These are phyloP conservation scores for Callosobruchus maculatus DNA, from an alignment of 2,888 invertebrate species.

Conservation along the genomic window DNA sequence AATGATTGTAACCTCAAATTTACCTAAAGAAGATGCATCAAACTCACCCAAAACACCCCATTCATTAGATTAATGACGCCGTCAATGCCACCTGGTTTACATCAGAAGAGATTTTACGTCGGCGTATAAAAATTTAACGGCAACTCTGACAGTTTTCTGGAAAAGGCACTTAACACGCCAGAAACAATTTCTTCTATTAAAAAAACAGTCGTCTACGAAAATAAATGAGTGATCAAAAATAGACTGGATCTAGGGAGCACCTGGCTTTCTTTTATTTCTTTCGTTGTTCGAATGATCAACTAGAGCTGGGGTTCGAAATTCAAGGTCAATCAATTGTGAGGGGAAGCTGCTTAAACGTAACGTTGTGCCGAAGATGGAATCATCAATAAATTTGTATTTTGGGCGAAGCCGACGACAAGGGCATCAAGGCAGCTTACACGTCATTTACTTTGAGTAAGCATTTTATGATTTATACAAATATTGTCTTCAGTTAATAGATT, in stretches of 20 bases:
- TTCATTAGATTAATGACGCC: not conserved
- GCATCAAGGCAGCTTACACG: too few species aligned
- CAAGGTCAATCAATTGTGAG: not conserved
- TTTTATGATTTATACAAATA: too few species aligned
- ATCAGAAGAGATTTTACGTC: slow-evolving; percentile 1
- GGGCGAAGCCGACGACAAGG: too few species aligned
- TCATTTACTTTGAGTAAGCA: too few species aligned
- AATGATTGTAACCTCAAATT: not conserved
- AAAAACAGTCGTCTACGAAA: slow-evolving; percentile 2
- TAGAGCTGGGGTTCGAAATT: not conserved
- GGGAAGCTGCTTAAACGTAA: not conserved
- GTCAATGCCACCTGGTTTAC: not conserved
- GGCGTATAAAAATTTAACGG: not conserved
- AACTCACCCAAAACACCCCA: not conserved
- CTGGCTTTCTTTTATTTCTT: not conserved
- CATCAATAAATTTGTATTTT: too few species aligned
- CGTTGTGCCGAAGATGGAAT: too few species aligned
- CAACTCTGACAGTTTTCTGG: slow-evolving; percentile 1
- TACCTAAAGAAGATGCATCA: not conserved
- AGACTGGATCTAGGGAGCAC: not conserved
- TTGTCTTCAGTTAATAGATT: too few species aligned
- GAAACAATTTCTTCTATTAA: not conserved
- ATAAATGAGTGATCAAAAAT: slow-evolving; percentile 7
- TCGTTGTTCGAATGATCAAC: not conserved
- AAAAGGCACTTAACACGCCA: slow-evolving; percentile 1